Evolutionary conservation across 2,113 vertebrate species (phyloP).

Genomic region (Pachycephala philippinensis): DNA sequence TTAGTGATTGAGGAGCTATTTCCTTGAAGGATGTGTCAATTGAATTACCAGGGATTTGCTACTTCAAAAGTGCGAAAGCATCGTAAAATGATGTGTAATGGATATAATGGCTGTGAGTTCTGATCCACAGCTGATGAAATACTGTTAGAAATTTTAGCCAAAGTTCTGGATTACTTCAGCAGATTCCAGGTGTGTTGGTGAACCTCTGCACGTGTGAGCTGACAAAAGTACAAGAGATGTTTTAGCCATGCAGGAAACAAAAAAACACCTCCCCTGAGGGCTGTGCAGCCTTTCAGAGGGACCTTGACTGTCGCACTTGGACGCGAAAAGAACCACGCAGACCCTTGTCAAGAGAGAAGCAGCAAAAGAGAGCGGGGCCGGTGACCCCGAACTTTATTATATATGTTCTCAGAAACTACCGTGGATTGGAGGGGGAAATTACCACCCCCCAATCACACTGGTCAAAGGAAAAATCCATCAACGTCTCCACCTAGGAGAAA

Average conservation of each 20-base stretch:
- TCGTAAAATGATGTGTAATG: neutral
- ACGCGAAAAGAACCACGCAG: too few species aligned
- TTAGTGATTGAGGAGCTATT: neutral
- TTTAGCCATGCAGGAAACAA: neutral
- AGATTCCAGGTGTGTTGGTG: neutral
- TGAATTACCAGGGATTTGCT: conserved; percentile 1
- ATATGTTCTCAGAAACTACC: too few species aligned
- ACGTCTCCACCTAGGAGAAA: too few species aligned
- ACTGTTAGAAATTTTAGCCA: neutral
- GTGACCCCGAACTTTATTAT: too few species aligned
- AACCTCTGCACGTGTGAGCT: neutral
- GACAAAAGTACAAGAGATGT: neutral
- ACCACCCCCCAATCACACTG: too few species aligned
- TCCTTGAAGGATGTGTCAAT: conserved; percentile 16
- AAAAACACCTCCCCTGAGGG: neutral
- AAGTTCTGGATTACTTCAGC: neutral
- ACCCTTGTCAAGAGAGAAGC: too few species aligned
- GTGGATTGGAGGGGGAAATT: too few species aligned
- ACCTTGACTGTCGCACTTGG: too few species aligned
- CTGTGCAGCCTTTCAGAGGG: neutral
- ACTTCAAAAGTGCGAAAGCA: neutral
- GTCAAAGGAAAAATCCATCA: too few species aligned
- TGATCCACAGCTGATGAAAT: neutral
- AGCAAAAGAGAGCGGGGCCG: too few species aligned
- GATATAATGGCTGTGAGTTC: neutral